These are phyloP conservation scores for Lycophotia porphyrea DNA, from an alignment of 2,888 invertebrate genomes.

Conservation along the genomic window DNA sequence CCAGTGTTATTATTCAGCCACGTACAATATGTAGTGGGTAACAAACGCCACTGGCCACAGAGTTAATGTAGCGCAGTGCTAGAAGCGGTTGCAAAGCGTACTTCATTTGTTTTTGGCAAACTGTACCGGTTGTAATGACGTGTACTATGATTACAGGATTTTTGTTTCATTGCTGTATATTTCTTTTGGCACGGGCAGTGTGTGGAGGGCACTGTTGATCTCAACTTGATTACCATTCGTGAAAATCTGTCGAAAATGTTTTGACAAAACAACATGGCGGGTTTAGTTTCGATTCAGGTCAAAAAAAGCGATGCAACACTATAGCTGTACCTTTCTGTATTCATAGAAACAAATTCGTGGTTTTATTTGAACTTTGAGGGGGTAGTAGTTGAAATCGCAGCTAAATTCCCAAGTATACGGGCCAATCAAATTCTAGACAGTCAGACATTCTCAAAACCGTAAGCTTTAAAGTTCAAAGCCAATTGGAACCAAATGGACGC, in stretches of 20 bases:
- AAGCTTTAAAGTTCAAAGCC: slow-evolving; percentile 1
- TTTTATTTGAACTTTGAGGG: neutral
- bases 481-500: neutral
- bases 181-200: neutral
- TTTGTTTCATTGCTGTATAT: neutral
- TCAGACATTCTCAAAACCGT: neutral
- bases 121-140: slow-evolving; percentile 18
- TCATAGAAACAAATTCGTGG: neutral
- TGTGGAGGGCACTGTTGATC: no score
- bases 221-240: neutral
- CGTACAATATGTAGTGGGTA: slow-evolving; percentile 87
- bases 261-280: neutral
- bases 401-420: neutral
- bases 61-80: slow-evolving; percentile 70
- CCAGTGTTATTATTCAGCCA: slow-evolving; percentile 88
- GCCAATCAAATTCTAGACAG: neutral
- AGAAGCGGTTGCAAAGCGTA: slow-evolving; percentile 63
- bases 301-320: neutral
- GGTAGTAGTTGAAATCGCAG: neutral
- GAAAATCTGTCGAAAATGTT: neutral
- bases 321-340: neutral
- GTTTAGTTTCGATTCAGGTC: neutral
- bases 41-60: slow-evolving; percentile 82
- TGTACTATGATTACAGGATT: neutral
- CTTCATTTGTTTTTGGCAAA: slow-evolving; percentile 20